Percentiles rank a stretch among this genome's conserved stretches.
Conservation (phyloP, 64 coral and sea anemone species). For the Stylophora pistillata region DNA sequence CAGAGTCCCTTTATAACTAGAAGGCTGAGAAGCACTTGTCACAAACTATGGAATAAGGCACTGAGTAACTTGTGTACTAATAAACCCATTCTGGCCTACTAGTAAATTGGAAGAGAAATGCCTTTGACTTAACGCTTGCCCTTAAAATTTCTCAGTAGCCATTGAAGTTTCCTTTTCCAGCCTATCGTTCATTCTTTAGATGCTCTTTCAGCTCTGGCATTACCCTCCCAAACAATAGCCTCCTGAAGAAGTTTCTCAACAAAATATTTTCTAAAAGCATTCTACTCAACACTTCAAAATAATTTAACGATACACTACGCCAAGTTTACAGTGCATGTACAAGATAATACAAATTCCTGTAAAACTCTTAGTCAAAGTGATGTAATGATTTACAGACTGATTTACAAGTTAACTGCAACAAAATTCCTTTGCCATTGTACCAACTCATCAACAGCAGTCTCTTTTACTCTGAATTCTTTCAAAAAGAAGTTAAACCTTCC, state of each 20-base stretch:
- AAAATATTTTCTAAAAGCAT: background rate
- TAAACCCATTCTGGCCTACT: no score
- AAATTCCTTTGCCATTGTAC: background rate
- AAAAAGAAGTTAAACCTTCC: slow-evolving; percentile 34
- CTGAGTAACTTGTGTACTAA: no score
- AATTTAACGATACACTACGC: background rate
- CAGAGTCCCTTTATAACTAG: no score
- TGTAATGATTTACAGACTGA: background rate
- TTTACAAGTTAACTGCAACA: slow-evolving; percentile 21
- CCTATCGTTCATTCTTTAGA: no score
- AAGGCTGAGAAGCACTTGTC: no score
- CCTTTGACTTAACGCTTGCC: no score
- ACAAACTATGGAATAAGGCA: no score
- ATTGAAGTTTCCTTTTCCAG: no score
- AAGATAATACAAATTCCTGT: background rate
- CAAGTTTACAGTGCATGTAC: background rate
- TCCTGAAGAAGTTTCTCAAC: background rate
- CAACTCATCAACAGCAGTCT: background rate
- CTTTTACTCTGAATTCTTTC: background rate
- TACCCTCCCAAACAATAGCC: no score
- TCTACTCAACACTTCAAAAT: background rate
- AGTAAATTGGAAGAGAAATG: no score
- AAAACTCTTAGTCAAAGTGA: background rate
- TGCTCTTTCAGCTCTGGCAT: no score
- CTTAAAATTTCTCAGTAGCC: no score